Evolutionary conservation across 2,113 vertebrate genomes (phyloP).

Genomic region (Lipophrys pholis): DNA sequence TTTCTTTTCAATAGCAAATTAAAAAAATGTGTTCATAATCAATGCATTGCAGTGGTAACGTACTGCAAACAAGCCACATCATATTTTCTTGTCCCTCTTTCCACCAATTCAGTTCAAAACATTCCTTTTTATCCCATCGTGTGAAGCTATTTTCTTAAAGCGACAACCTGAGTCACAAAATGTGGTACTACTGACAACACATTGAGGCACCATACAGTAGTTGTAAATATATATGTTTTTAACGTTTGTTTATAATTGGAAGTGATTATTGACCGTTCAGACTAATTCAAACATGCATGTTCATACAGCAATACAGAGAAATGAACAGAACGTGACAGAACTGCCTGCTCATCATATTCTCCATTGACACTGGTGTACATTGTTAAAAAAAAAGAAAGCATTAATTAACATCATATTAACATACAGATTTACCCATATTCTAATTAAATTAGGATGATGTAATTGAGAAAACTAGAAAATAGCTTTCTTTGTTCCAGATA

Average conservation of each 20-base stretch:
- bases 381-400: conserved; percentile 43
- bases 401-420: conserved; percentile 69
- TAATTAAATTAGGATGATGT: conserved; percentile 71
- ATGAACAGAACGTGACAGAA: conserved; percentile 40
- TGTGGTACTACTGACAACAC: conserved; percentile 2
- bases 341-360: conserved; percentile 47
- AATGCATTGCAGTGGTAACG: not conserved
- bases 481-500: conserved; percentile 67
- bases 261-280: conserved; percentile 29
- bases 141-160: not conserved
- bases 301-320: not conserved
- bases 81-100: conserved; percentile 16
- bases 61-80: not conserved
- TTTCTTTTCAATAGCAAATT: conserved; percentile 1
- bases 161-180: not conserved
- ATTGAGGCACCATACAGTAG: conserved; percentile 2
- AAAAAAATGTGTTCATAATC: conserved; percentile 5
- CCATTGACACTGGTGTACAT: conserved; percentile 46
- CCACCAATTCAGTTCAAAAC: too few relatives aligned
- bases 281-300: not conserved
- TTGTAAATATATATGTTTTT: conserved; percentile 18
- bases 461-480: conserved; percentile 66
- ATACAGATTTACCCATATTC: conserved; percentile 67
- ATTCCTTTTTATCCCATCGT: conserved; percentile 29
- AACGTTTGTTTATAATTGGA: conserved; percentile 27